Evolutionary conservation across 2,113 vertebrate genomes (phyloP).

Genomic region (Hemibagrus wyckioides): DNA sequence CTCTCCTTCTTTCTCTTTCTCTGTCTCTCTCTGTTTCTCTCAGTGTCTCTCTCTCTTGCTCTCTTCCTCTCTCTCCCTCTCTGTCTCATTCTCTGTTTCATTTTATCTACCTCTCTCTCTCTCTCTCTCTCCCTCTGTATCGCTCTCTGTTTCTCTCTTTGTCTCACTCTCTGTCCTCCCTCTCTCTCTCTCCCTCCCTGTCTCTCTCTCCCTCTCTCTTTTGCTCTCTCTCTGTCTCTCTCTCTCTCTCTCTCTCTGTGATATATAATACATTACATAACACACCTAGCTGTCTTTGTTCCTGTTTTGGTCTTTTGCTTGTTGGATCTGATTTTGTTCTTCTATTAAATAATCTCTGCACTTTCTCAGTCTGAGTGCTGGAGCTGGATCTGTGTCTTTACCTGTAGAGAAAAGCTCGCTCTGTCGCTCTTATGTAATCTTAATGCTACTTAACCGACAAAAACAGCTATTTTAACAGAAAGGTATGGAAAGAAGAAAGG

Average conservation of each 20-base stretch:
- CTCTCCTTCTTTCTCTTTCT: too few species aligned
- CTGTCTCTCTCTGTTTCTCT: too few species aligned
- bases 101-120: too few species aligned
- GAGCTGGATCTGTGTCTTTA: background rate
- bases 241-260: background rate
- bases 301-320: background rate
- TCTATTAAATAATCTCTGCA: background rate
- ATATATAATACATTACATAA: background rate
- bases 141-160: too few species aligned
- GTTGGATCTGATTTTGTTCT: background rate
- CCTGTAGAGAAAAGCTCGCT: background rate
- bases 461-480: conserved; percentile 12
- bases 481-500: background rate
- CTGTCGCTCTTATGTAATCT: background rate
- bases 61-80: too few species aligned
- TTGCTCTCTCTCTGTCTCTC: too few species aligned
- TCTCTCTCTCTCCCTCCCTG: too few species aligned
- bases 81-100: too few species aligned
- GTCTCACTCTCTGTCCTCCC: too few species aligned
- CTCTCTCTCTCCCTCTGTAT: too few species aligned
- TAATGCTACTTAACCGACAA: background rate
- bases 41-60: too few species aligned
- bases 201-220: too few species aligned
- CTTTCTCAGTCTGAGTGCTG: background rate
- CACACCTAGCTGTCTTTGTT: background rate